phyloP scores from a whole-genome alignment of 1,140 invertebrate species.

The Samia ricini region DNA sequence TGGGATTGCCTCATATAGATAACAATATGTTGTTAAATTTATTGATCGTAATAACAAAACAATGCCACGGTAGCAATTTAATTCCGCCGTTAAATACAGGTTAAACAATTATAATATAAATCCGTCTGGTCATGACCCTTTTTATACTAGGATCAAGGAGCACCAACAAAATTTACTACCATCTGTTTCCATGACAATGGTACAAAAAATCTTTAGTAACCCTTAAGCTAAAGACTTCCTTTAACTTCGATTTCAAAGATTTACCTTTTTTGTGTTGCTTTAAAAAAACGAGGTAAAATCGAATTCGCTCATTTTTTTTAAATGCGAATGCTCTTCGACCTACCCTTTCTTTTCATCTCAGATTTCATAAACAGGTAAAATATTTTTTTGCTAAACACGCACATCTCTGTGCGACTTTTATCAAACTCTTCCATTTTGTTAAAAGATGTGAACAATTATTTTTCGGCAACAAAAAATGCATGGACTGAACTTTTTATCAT shows the following conservation, averaged over 20 bases:
- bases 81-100: slow-evolving; percentile 17
- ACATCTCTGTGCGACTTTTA: slow-evolving; percentile 66
- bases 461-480: slow-evolving; percentile 58
- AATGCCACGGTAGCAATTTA: background rate
- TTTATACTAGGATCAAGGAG: slow-evolving; percentile 56
- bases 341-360: slow-evolving; percentile 73
- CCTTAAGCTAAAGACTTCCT: slow-evolving; percentile 67
- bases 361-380: slow-evolving; percentile 74
- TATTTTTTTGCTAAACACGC: slow-evolving; percentile 57
- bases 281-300: slow-evolving; percentile 60
- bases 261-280: slow-evolving; percentile 17
- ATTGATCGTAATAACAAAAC: no score
- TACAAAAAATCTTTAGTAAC: slow-evolving; percentile 57
- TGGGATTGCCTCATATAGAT: background rate
- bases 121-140: slow-evolving; percentile 49
- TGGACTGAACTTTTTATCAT: slow-evolving; percentile 55
- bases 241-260: slow-evolving; percentile 60
- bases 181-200: slow-evolving; percentile 52
- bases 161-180: slow-evolving; percentile 46
- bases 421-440: slow-evolving; percentile 64
- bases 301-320: slow-evolving; percentile 42
- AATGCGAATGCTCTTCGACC: slow-evolving; percentile 51
- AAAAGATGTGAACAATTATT: slow-evolving; percentile 56
- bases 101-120: slow-evolving; percentile 26
- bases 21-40: no score